A percentile compares a stretch with the other conserved stretches of the same genome.
Evolutionary conservation across 2,797 vertebrate genomes (phyloP).

Genomic region (Spinibarbus caldwelli): DNA sequence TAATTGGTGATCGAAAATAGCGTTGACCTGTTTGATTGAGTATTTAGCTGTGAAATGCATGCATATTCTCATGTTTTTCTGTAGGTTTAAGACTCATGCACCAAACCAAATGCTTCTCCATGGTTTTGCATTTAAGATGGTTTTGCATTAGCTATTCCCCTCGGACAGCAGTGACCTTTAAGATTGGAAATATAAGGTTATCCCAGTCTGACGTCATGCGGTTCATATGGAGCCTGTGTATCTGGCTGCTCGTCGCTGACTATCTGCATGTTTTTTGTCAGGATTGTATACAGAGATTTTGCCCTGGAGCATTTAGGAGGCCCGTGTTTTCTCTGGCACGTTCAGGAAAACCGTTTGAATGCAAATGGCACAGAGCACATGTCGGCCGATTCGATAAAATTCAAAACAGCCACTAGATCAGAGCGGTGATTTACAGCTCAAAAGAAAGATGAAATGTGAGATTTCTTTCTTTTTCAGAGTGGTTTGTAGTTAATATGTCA

Average conservation of each 20-base stretch:
- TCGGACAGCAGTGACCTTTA: constrained; percentile 4
- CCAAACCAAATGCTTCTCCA: background rate
- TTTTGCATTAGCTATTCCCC: background rate
- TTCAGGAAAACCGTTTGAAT: constrained; percentile 52
- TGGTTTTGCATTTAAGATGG: background rate
- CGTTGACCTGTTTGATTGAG: background rate
- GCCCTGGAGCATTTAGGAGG: background rate
- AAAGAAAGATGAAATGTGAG: background rate
- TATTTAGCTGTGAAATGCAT: background rate
- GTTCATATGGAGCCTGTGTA: background rate
- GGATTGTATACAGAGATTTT: background rate
- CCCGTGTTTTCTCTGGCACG: constrained; percentile 16
- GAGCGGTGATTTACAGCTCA: background rate
- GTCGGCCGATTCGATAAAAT: constrained; percentile 39
- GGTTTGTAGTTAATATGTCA: background rate
- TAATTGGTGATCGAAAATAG: background rate
- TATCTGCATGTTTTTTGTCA: constrained; percentile 4
- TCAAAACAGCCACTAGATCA: constrained; percentile 20
- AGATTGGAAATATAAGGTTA: constrained; percentile 19
- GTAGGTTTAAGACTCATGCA: background rate
- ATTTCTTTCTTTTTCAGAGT: background rate
- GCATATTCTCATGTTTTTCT: background rate
- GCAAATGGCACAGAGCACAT: background rate
- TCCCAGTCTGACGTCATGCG: background rate
- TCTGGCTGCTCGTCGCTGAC: background rate